Evolutionary conservation across 2,113 vertebrate genomes (phyloP).

Genomic region (Leucoraja erinaceus): DNA sequence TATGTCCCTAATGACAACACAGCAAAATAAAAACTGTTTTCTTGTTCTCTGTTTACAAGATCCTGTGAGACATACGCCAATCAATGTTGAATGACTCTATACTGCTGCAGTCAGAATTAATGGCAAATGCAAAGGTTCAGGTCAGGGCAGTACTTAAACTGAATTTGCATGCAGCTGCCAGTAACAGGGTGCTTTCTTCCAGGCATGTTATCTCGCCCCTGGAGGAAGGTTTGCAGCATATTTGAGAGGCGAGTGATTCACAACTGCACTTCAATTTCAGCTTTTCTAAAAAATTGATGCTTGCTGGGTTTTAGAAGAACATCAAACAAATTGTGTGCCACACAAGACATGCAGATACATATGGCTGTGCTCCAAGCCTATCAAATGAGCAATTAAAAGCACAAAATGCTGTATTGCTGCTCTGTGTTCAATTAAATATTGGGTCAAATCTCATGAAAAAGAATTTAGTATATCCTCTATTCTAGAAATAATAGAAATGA

Average conservation of each 20-base stretch:
- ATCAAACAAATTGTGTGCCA: background rate
- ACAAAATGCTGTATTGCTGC: background rate
- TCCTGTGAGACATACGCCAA: background rate
- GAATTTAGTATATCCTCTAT: background rate
- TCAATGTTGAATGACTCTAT: slow-evolving; percentile 4
- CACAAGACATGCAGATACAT: background rate
- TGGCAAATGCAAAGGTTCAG: background rate
- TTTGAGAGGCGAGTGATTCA: background rate
- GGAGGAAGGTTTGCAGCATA: background rate
- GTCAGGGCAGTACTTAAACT: slow-evolving; percentile 12
- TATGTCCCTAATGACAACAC: background rate
- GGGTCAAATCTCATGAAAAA: background rate
- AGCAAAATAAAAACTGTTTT: background rate
- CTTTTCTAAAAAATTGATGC: background rate
- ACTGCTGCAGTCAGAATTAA: background rate
- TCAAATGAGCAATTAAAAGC: background rate
- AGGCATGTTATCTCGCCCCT: background rate
- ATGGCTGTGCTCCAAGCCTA: background rate
- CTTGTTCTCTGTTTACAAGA: background rate
- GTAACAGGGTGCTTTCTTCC: background rate
- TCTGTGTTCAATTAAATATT: background rate
- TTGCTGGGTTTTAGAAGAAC: background rate
- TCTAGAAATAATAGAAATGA: background rate
- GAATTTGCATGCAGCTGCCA: slow-evolving; percentile 23
- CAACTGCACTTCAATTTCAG: background rate